phyloP scores from a whole-genome alignment of 2,113 vertebrate species.

The Anhinga rufa region DNA sequence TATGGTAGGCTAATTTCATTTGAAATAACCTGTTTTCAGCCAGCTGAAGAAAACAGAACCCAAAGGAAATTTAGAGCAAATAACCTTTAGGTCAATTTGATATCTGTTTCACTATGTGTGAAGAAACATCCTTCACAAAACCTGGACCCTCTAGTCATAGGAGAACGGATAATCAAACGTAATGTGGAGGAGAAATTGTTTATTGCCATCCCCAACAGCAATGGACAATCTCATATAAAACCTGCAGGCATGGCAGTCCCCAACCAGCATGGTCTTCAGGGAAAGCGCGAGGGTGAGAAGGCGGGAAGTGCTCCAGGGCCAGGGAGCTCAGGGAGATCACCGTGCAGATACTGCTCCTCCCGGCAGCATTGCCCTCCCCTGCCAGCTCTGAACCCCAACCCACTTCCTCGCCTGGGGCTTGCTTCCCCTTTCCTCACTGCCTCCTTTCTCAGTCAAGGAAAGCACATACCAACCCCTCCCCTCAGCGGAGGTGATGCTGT shows the following conservation, averaged over 20 bases:
- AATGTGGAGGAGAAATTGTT: background rate
- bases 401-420: accelerated
- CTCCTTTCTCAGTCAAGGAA: too few relatives aligned
- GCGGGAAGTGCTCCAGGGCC: background rate
- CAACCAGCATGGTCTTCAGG: accelerated
- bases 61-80: slow-evolving; percentile 58
- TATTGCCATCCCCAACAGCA: background rate
- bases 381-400: background rate
- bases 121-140: slow-evolving; percentile 29
- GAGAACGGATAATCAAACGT: background rate
- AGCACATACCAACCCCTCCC: accelerated
- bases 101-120: slow-evolving; percentile 26
- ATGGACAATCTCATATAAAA: accelerated
- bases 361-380: background rate
- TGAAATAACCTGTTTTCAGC: slow-evolving; percentile 44
- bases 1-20: slow-evolving; percentile 36
- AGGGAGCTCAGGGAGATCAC: accelerated
- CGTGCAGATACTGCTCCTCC: background rate
- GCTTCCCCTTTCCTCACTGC: background rate
- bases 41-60: slow-evolving; percentile 21
- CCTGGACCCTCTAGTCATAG: background rate
- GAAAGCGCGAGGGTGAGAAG: accelerated
- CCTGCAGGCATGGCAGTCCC: background rate
- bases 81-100: slow-evolving; percentile 41
- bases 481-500: background rate